Base-by-base conservation (phyloP, 1,140 invertebrate genomes). In the Gyrodactylus salaris region DNA sequence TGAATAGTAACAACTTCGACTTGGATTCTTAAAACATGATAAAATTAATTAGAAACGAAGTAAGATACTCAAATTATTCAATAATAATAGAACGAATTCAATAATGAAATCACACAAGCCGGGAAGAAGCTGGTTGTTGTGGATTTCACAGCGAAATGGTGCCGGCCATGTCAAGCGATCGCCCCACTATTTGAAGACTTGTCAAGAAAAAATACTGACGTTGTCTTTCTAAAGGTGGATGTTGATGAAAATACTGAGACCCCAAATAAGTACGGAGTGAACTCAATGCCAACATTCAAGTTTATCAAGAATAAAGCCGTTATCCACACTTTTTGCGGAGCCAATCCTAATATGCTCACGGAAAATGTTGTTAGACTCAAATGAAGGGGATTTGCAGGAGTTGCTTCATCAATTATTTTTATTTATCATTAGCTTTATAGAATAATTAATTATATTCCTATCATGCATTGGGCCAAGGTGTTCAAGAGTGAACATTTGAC, bases 211-310 rank as follows among this genome's bases (percentile, higher is more conserved):
- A 95, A 91, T 81, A 84, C 87, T 0, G 85, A 87, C 77, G 90
- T 89, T 7, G 83, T 92, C 2, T 98, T 98, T 79, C 80, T 96
- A 0, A 94, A 97, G 83, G 87, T 96, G 0, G 91, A 96, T 82
- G 90, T 82, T 20, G 81, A 82, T 24, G 75, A 78, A 70, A 27
- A 69, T 25, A 27, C 81, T 82, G 89, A 89, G 77, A 89, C 88
- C 26, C 89, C 91, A 0, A 84, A 85, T 24, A 82, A 82, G 23
- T 87, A 95, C 79, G 88, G 88, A 68, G 87, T 99, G 21, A 86
- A 85, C 75, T 89, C 90, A 0, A 96, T 98, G 90, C 94, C 94
- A 2, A 99, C 94, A 1, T 98, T 99, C 78, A 87, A 93, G 75
- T 91, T 97, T 78, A 95, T 90, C 78, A 86, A 87, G 75, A 95